Percentiles rank a stretch among this genome's conserved stretches.
Conservation (phyloP, 1,140 invertebrate genomes). For the Neuroterus valhalla region DNA sequence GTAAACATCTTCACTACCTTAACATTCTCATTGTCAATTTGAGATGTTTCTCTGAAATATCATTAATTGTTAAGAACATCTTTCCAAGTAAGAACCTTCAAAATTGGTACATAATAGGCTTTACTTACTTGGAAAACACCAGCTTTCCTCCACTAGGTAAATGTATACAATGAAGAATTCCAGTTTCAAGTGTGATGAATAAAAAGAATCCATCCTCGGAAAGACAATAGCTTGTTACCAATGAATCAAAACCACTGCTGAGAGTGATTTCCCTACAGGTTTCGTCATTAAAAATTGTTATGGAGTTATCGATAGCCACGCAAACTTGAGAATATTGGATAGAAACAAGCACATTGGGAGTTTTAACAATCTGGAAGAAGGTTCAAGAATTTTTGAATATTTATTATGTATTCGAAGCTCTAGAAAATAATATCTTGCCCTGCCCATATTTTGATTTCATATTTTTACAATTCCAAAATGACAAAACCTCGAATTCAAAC, state of each 20-base stretch:
- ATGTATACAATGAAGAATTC: conserved; percentile 59
- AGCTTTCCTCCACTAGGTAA: conserved; percentile 50
- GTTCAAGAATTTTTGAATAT: neutral
- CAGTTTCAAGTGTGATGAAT: conserved; percentile 54
- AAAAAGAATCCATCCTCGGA: conserved; percentile 57
- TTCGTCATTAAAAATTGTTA: conserved; percentile 66
- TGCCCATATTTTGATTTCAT: too few relatives aligned
- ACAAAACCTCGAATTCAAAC: too few relatives aligned
- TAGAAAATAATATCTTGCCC: too few relatives aligned
- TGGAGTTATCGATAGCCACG: conserved; percentile 62
- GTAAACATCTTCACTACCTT: conserved; percentile 40
- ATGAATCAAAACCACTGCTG: conserved; percentile 57
- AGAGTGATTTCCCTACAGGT: conserved; percentile 55
- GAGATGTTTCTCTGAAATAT: conserved; percentile 36
- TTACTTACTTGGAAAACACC: conserved; percentile 57
- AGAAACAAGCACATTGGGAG: conserved; percentile 54
- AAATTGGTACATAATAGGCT: neutral
- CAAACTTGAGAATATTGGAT: conserved; percentile 62
- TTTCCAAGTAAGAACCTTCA: too few relatives aligned
- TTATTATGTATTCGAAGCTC: too few relatives aligned
- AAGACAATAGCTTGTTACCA: conserved; percentile 57
- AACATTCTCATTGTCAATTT: neutral
- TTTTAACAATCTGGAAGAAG: conserved; percentile 46
- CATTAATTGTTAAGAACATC: conserved; percentile 16
- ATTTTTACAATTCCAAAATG: too few relatives aligned